Conservation (phyloP, 2,888 invertebrate species). For the Cyaniris semiargus region DNA sequence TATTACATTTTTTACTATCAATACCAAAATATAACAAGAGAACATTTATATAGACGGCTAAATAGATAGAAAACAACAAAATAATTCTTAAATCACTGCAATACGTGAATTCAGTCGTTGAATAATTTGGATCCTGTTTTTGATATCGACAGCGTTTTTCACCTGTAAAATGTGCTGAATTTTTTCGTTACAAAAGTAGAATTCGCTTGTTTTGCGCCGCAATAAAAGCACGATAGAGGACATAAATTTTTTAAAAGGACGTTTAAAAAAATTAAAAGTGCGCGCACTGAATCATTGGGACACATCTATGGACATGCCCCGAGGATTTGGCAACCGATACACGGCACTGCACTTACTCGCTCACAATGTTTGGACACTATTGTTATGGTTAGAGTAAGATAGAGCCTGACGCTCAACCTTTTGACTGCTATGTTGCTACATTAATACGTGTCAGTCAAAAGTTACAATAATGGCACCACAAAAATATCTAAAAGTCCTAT, state of each 20-base stretch:
- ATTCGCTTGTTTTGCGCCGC: constrained; percentile 42
- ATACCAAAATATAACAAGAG: no score
- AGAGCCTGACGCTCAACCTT: background rate
- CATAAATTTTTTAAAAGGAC: constrained; percentile 60
- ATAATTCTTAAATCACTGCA: background rate
- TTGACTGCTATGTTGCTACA: background rate
- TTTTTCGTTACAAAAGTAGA: constrained; percentile 38
- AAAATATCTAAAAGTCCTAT: no score
- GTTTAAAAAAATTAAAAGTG: constrained; percentile 70
- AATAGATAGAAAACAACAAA: background rate
- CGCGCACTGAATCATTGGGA: constrained; percentile 66
- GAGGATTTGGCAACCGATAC: constrained; percentile 77
- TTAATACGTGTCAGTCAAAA: background rate
- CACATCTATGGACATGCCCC: constrained; percentile 56
- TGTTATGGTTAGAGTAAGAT: constrained; percentile 39
- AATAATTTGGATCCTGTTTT: constrained; percentile 20
- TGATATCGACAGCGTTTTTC: constrained; percentile 17
- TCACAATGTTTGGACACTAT: constrained; percentile 41
- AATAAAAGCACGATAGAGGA: constrained; percentile 61
- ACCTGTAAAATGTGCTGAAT: constrained; percentile 39
- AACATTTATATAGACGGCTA: no score
- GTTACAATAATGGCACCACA: background rate
- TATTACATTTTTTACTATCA: no score
- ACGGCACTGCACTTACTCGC: constrained; percentile 74
- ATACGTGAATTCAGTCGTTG: background rate